These are phyloP conservation scores for Brevimyrus niger DNA, from an alignment of 2,113 vertebrate species.

Conservation along the genomic window DNA sequence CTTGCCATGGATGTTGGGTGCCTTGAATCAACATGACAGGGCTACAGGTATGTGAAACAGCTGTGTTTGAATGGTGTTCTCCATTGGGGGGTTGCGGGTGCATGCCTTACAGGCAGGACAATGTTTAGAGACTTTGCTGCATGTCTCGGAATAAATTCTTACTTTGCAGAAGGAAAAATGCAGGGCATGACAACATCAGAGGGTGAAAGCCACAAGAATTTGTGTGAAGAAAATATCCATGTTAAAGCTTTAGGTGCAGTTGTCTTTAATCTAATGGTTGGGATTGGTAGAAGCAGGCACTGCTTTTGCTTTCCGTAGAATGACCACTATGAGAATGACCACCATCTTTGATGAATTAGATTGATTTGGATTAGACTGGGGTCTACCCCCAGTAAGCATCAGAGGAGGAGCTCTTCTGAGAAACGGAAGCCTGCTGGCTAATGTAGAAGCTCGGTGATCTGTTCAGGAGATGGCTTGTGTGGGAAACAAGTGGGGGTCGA, in stretches of 20 bases:
- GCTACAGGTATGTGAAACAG: slow-evolving; percentile 20
- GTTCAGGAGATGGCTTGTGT: background rate
- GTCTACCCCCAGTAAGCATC: slow-evolving; percentile 38
- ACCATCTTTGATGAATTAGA: background rate
- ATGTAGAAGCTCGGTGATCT: slow-evolving; percentile 54
- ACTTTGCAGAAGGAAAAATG: background rate
- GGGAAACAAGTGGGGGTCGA: background rate
- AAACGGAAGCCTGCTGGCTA: slow-evolving; percentile 68
- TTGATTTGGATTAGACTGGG: slow-evolving; percentile 19
- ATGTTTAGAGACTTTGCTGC: background rate
- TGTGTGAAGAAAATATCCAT: background rate
- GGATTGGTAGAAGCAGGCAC: background rate
- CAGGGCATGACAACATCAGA: background rate
- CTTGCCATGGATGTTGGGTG: slow-evolving; percentile 24
- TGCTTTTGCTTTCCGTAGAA: background rate
- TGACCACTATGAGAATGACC: background rate
- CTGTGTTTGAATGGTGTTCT: slow-evolving; percentile 1
- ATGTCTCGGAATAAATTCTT: background rate
- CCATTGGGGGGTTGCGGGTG: background rate
- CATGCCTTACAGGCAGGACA: background rate
- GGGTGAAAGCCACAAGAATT: background rate
- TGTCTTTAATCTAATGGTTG: background rate
- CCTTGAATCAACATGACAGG: slow-evolving; percentile 24
- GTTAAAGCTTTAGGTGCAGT: background rate
- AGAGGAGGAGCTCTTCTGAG: slow-evolving; percentile 74